Base-by-base conservation (phyloP, 2,888 invertebrate genomes). In the Parapristionchus giblindavisi region DNA sequence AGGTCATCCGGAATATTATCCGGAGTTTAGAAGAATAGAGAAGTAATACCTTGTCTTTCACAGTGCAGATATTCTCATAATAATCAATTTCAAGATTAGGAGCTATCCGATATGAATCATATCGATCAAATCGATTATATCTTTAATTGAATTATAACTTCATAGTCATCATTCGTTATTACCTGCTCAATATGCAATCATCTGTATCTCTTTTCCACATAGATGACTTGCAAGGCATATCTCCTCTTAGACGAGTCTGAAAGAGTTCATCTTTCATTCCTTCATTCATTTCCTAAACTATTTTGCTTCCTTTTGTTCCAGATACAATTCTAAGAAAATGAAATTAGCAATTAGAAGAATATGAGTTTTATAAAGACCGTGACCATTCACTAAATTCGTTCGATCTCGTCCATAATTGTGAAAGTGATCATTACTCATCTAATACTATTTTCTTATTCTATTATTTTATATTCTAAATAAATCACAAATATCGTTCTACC, bases 51-150 rank as follows among this genome's bases (percentile, higher is more conserved):
- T 71, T 71, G 27, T 71, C 54, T 32, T 73, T 60, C n/a, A 43
- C 60, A 48, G 61, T 61, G 60, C 73, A 73, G 3, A 60, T 73
- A 27, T 73, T 73, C 36, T 73, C 73, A 51, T 48, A 73, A 27
- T 56, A 60, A 38, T 73, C 73, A n/a, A 73, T 73, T n/a, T 73
- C 73, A n/a, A 73, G 73, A 48, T 73, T 73, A 32, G 73, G 73
- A n/a, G 73, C 73, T 32, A 73, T 61, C 8, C 32, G 48, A 51
- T 48, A 73, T 14, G 36, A 51, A 5, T 61, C 60, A 24, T 56
- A 60, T 27, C 73, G 73, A 54, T 73, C 60, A 61, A 60, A 48
- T 4, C 73, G 73, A 56, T 61, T 60, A 51, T 43, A 61, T 48
- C 73, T 58, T 29, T 17, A 8, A 71, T 27, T 6, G 17, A 65